These are phyloP conservation scores for Latheticus oryzae DNA, from an alignment of 2,888 invertebrate species.

Conservation along the genomic window DNA sequence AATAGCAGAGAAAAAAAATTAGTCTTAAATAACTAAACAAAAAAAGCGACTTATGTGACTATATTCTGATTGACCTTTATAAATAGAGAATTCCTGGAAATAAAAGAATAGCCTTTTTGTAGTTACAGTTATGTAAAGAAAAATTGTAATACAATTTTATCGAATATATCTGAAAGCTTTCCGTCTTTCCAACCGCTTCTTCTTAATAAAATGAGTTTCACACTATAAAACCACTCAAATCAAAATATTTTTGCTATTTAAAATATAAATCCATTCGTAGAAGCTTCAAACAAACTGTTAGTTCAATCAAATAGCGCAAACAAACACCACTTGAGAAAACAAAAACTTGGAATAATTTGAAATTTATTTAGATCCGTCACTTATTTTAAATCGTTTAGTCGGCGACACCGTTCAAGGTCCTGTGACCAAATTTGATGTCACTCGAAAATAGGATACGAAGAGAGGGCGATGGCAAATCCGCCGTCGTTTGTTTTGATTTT, in stretches of 20 bases:
- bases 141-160: too few relatives aligned
- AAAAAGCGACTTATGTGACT: too few relatives aligned
- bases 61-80: too few relatives aligned
- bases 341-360: constrained; percentile 32
- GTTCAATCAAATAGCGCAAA: constrained; percentile 22
- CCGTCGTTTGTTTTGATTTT: constrained; percentile 36
- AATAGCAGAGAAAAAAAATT: too few relatives aligned
- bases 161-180: too few relatives aligned
- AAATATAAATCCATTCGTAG: constrained; percentile 32
- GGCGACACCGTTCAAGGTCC: constrained; percentile 21
- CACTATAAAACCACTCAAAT: constrained; percentile 9
- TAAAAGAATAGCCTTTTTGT: too few relatives aligned
- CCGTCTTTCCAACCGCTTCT: too few relatives aligned
- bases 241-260: constrained; percentile 30
- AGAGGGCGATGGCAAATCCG: constrained; percentile 29
- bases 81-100: too few relatives aligned
- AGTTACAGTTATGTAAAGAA: too few relatives aligned
- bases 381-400: constrained; percentile 7
- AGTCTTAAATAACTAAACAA: too few relatives aligned
- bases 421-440: constrained; percentile 25
- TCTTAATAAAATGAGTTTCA: constrained; percentile 2
- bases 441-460: constrained; percentile 15
- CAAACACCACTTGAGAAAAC: constrained; percentile 39
- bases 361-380: constrained; percentile 30
- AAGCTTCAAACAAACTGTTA: constrained; percentile 31